Base-by-base conservation (phyloP, 2,113 vertebrate genomes). In the Daphoenositta chrysoptera region DNA sequence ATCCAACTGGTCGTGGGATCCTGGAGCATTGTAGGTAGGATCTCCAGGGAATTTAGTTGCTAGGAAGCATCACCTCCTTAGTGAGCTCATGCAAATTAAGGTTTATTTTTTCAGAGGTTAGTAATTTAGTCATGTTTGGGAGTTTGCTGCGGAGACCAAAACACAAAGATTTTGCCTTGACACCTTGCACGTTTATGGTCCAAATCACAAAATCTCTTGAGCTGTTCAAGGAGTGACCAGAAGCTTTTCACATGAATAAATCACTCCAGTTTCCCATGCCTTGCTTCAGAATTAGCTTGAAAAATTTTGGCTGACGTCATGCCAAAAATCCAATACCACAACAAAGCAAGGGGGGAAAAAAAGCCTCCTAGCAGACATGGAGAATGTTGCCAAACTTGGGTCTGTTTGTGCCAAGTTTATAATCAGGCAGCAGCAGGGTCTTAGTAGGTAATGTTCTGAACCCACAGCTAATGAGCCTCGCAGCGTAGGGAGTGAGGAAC, bases 351-450 rank as follows among this genome's bases (percentile, higher is more conserved):
- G 56, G 31, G 19, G 0, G 1, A 16, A 33, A 30, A 70, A 91
- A 81, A 26, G 53, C 26, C 56, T 88, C 76, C 31, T 76, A 80
- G 58, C 42, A 80, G 85, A 91, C 45, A 9, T 12, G 22, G 54
- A 81, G 72, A 83, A 66, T 77, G 75, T 88, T 95, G 93, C 87
- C 87, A 95, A 64, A 91, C 51, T 35, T 83, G 42, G 45, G 40
- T 42, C n/a, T 84, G 85, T 61, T 90, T 61, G 39, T 95, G 90
- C 95, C 92, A 96, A 94, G 51, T 83, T 90, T 92, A 75, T 93
- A 80, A 92, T 90, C 68, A 51, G 76, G 35, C 64, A 83, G 82
- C 64, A 86, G 48, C 42, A 66, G 60, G 71, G 83, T 77, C 79
- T 91, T 86, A 68, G 66, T 71, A 86, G 76, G 82, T 80, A 96